Percentiles rank a stretch among this genome's conserved stretches.
phyloP scores from a whole-genome alignment of 2,113 vertebrate species.

The Zosterops pallidus region DNA sequence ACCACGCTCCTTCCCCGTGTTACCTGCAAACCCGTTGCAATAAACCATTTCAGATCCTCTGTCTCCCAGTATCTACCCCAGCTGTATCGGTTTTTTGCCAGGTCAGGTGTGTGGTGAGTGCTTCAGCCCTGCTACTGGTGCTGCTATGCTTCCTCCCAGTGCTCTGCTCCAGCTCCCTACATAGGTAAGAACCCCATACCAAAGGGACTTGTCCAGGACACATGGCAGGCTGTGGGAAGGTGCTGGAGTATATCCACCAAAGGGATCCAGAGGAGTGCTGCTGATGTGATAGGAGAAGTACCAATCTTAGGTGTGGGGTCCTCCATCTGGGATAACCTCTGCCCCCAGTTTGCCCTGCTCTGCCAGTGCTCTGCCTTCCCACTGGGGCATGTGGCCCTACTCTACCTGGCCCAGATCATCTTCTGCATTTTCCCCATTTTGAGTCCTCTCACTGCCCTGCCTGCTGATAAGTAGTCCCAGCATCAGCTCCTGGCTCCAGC shows the following conservation, averaged over 20 bases:
- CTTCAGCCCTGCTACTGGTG: not conserved
- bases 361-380: not conserved
- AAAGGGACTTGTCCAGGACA: not conserved
- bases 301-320: too few relatives aligned
- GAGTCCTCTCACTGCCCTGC: not conserved
- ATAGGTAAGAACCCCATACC: not conserved
- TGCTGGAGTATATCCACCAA: not conserved
- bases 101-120: not conserved
- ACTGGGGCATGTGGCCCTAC: not conserved
- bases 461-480: not conserved
- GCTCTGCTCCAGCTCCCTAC: not conserved
- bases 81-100: not conserved
- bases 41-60: conserved; percentile 25
- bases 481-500: not conserved
- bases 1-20: not conserved
- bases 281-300: not conserved
- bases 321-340: not conserved
- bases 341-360: not conserved
- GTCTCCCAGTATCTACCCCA: not conserved
- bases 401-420: not conserved
- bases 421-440: not conserved
- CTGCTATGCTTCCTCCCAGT: not conserved
- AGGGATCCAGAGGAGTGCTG: not conserved
- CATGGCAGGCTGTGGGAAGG: not conserved
- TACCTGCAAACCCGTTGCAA: not conserved